These are phyloP conservation scores for Apostichopus leukothele DNA, from an alignment of 53 echinoderm and acorn worm genomes.

Conservation along the genomic window DNA sequence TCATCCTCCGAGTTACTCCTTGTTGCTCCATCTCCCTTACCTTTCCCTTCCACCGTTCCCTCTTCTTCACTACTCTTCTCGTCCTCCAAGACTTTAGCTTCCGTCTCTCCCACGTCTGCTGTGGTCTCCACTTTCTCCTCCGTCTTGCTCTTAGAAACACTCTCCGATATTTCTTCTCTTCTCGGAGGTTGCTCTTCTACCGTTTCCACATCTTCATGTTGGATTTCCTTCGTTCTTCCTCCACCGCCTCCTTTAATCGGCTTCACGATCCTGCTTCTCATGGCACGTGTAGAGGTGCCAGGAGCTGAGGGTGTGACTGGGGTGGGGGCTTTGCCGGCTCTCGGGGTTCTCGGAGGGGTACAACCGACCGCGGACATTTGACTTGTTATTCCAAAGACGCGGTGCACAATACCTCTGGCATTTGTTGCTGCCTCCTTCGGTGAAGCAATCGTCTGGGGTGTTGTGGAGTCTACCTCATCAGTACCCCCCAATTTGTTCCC, in stretches of 20 bases:
- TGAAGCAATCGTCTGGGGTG: constrained; percentile 6
- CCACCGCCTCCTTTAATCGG: constrained; percentile 4
- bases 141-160: not conserved
- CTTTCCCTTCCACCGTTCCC: too few species aligned
- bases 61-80: not conserved
- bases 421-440: not conserved
- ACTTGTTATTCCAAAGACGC: not conserved
- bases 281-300: not conserved
- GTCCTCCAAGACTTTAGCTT: not conserved
- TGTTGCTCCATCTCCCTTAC: not conserved
- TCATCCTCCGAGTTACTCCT: not conserved
- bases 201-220: not conserved
- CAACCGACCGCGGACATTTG: not conserved
- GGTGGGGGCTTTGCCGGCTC: not conserved
- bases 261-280: not conserved
- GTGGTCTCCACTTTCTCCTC: not conserved
- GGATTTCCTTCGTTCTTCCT: not conserved
- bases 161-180: not conserved
- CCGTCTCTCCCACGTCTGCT: not conserved
- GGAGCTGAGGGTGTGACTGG: not conserved
- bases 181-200: not conserved
- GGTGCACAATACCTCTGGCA: constrained; percentile 1
- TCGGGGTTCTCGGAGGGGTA: not conserved
- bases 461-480: constrained; percentile 27
- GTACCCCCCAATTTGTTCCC: not conserved